Evolutionary conservation across 2,113 vertebrate genomes (phyloP).

Genomic region (Manacus vitellinus): DNA sequence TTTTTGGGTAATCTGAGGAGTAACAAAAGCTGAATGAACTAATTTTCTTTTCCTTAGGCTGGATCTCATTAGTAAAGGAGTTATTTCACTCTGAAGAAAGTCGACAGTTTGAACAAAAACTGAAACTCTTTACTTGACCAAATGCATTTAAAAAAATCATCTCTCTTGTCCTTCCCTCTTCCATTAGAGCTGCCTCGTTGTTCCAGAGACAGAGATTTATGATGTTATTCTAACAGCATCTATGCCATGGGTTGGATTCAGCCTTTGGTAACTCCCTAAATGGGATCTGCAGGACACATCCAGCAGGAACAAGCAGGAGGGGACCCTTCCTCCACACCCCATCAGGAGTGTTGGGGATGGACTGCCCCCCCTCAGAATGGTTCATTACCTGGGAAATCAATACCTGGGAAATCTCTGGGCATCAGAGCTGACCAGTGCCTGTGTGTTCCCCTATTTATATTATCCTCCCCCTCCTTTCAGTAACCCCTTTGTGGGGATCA

Average conservation of each 20-base stretch:
- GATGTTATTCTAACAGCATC: not conserved
- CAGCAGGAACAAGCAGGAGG: not conserved
- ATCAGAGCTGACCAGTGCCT: not conserved
- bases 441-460: rapidly evolving
- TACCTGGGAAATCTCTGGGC: not conserved
- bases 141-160: not conserved
- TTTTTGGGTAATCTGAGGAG: not conserved
- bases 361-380: rapidly evolving
- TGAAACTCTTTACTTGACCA: not conserved
- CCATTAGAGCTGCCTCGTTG: not conserved
- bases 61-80: not conserved
- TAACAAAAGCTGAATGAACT: not conserved
- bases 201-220: not conserved
- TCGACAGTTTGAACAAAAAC: not conserved
- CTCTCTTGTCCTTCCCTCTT: not conserved
- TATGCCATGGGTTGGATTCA: not conserved
- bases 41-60: not conserved
- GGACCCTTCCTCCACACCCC: not conserved
- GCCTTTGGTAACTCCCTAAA: not conserved
- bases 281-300: not conserved
- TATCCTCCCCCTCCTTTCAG: not conserved
- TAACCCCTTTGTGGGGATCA: not conserved
- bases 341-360: not conserved
- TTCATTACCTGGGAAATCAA: not conserved
- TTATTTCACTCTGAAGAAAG: not conserved